phyloP scores from a whole-genome alignment of 2,797 vertebrate species.

The Cichlasoma orientale region DNA sequence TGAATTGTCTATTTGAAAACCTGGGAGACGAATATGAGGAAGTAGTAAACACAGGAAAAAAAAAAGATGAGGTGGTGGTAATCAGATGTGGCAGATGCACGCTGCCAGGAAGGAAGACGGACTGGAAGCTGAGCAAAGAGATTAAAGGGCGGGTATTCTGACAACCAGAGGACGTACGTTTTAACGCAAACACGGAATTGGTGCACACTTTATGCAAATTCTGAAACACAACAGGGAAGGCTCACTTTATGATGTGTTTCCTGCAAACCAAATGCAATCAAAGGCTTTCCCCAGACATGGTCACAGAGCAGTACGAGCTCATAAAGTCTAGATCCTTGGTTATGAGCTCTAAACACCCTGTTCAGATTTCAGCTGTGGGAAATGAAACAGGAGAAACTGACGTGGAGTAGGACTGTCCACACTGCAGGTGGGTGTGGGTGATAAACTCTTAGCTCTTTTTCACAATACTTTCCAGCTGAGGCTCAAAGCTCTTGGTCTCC shows the following conservation, averaged over 20 bases:
- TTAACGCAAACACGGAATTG: background rate
- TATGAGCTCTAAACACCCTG: background rate
- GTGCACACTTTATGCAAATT: slow-evolving; percentile 5
- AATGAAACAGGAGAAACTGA: slow-evolving; percentile 12
- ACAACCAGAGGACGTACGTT: background rate
- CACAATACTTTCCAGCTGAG: background rate
- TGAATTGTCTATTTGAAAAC: slow-evolving; percentile 32
- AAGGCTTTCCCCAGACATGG: background rate
- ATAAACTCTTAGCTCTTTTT: slow-evolving; percentile 11
- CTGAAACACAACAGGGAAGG: background rate
- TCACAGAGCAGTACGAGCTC: background rate
- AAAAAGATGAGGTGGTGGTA: slow-evolving; percentile 20
- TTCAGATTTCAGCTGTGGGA: background rate
- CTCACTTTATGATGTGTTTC: background rate
- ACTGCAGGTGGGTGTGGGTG: slow-evolving; percentile 16
- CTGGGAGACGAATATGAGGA: slow-evolving; percentile 38
- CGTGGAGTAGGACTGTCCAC: background rate
- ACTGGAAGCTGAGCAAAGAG: slow-evolving; percentile 24
- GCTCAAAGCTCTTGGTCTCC: slow-evolving; percentile 3
- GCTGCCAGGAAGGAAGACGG: slow-evolving; percentile 38
- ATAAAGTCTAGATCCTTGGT: background rate
- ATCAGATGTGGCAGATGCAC: slow-evolving; percentile 36
- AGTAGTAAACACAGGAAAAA: slow-evolving; percentile 36
- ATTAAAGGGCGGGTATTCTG: slow-evolving; percentile 11
- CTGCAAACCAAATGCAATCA: background rate